Conservation (phyloP, 2,797 vertebrate genomes). For the Poeciliopsis turneri region DNA sequence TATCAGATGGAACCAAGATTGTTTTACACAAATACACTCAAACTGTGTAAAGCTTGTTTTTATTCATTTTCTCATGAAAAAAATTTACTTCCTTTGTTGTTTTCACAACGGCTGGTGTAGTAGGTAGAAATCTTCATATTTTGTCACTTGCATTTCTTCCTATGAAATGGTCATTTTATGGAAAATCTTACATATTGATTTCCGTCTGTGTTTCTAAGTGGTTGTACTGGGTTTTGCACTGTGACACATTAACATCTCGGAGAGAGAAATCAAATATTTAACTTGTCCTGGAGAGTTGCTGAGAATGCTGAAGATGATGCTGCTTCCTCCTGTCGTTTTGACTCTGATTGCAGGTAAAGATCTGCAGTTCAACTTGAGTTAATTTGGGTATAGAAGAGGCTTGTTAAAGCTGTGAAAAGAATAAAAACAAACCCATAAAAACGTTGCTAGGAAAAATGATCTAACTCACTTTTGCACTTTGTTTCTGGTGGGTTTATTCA, state of each 20-base stretch:
- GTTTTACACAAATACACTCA: background rate
- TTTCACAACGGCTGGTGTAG: slow-evolving; percentile 79
- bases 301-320: slow-evolving; percentile 87
- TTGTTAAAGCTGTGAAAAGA: too few relatives aligned
- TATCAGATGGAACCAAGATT: background rate
- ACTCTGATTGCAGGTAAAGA: slow-evolving; percentile 83
- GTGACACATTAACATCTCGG: slow-evolving; percentile 20
- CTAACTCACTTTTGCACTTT: background rate
- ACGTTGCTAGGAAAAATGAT: background rate
- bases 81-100: slow-evolving; percentile 74
- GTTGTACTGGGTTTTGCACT: slow-evolving; percentile 39
- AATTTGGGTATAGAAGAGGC: background rate
- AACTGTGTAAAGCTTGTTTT: background rate
- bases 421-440: too few relatives aligned
- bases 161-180: background rate
- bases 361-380: background rate
- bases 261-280: slow-evolving; percentile 79
- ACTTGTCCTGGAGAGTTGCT: slow-evolving; percentile 88
- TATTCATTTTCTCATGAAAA: background rate
- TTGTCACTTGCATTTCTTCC: background rate
- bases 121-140: slow-evolving; percentile 61
- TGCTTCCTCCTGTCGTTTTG: slow-evolving; percentile 86
- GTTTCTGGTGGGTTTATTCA: background rate
- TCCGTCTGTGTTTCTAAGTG: slow-evolving; percentile 28
- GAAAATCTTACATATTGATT: background rate